Evolutionary conservation across 2,113 vertebrate species (phyloP).

Genomic region (Hippolais icterina): DNA sequence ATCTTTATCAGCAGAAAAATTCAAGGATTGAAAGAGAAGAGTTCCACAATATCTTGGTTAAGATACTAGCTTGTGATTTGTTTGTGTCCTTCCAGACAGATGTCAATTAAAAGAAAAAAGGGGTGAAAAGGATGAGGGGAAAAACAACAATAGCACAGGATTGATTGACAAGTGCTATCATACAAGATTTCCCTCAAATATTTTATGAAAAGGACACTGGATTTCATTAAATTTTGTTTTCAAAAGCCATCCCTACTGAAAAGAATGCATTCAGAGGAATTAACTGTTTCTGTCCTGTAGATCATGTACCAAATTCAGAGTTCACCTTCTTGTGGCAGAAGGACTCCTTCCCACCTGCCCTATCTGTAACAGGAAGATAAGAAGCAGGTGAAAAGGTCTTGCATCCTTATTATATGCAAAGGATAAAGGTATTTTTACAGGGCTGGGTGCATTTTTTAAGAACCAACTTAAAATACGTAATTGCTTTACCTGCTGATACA

Average conservation of each 20-base stretch:
- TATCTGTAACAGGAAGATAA: constrained; percentile 45
- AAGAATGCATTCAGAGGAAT: constrained; percentile 34
- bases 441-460: constrained; percentile 1
- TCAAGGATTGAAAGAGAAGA: neutral
- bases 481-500: constrained; percentile 22
- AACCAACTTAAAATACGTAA: neutral
- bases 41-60: constrained; percentile 16
- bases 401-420: neutral
- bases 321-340: neutral
- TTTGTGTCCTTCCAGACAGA: constrained; percentile 56
- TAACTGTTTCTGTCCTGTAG: constrained; percentile 53
- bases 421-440: neutral
- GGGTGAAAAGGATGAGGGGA: fast-evolving
- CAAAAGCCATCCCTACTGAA: constrained; percentile 43
- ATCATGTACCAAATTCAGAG: neutral
- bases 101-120: constrained; percentile 16
- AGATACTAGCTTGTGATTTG: constrained; percentile 52
- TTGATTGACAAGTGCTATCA: constrained; percentile 58
- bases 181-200: constrained; percentile 58
- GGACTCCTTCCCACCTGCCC: neutral
- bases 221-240: constrained; percentile 70
- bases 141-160: constrained; percentile 33
- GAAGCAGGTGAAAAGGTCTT: neutral
- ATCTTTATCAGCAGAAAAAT: neutral
- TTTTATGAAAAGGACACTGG: constrained; percentile 67